These are phyloP conservation scores for Rhopalosiphum padi DNA, from an alignment of 1,140 invertebrate species.

Conservation along the genomic window DNA sequence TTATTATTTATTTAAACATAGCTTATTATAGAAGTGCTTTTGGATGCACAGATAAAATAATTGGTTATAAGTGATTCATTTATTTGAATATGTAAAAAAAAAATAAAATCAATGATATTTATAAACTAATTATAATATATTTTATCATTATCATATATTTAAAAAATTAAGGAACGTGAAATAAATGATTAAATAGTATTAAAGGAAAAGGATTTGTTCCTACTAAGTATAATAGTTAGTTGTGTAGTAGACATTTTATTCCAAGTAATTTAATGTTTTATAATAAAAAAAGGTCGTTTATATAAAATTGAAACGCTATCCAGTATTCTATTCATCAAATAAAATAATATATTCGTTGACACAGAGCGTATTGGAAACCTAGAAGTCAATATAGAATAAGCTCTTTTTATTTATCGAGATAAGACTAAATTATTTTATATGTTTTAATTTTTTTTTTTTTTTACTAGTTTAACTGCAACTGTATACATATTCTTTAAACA, in stretches of 20 bases:
- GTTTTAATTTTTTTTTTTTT: too few species aligned
- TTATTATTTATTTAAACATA: neutral
- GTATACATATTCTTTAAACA: too few species aligned
- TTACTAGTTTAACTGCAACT: too few species aligned
- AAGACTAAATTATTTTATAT: too few species aligned
- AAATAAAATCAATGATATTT: neutral
- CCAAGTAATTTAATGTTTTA: neutral
- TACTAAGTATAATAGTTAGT: neutral
- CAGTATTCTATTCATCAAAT: neutral
- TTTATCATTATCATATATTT: neutral
- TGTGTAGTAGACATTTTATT: neutral
- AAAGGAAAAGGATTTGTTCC: neutral
- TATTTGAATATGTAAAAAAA: neutral
- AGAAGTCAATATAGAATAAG: too few species aligned
- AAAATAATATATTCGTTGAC: neutral
- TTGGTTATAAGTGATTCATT: neutral
- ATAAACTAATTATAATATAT: neutral
- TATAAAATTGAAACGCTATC: neutral
- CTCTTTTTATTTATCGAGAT: too few species aligned
- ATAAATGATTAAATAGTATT: neutral
- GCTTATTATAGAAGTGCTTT: neutral
- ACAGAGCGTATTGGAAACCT: neutral
- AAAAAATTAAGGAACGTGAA: neutral
- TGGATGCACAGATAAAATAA: neutral
- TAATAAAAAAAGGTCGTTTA: too few species aligned